phyloP scores from a whole-genome alignment of 2,888 invertebrate species.

The Cacoxenus indagator region DNA sequence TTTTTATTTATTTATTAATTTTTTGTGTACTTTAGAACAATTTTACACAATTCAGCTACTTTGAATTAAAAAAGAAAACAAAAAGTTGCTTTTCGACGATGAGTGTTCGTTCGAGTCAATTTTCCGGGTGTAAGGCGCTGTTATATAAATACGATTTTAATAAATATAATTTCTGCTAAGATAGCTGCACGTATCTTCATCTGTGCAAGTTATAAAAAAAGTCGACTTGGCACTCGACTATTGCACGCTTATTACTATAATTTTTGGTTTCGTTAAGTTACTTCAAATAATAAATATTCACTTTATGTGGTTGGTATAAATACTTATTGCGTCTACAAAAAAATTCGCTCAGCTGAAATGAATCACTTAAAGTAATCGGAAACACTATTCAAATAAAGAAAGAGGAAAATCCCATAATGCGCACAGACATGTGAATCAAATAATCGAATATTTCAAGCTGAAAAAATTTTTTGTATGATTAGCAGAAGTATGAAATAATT shows the following conservation, averaged over 20 bases:
- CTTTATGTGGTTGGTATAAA: conserved; percentile 6
- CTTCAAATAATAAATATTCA: neutral
- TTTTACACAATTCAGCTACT: too few relatives aligned
- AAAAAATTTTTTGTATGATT: conserved; percentile 11
- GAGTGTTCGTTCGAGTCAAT: too few relatives aligned
- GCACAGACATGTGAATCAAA: conserved; percentile 41
- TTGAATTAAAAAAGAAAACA: too few relatives aligned
- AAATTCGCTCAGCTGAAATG: neutral
- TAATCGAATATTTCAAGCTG: conserved; percentile 19
- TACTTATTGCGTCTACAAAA: neutral
- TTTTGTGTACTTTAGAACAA: too few relatives aligned
- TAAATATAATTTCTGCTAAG: too few relatives aligned
- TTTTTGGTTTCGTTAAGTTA: conserved; percentile 6
- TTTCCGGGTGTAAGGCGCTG: too few relatives aligned
- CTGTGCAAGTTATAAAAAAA: neutral
- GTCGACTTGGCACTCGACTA: neutral
- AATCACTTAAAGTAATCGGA: conserved; percentile 68
- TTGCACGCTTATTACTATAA: neutral
- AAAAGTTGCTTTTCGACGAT: too few relatives aligned
- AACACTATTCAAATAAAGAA: conserved; percentile 51
- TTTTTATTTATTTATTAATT: too few relatives aligned
- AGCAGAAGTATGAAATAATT: conserved; percentile 31
- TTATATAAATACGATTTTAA: too few relatives aligned
- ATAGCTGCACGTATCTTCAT: neutral
- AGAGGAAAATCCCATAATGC: conserved; percentile 27